Conservation (phyloP, 1,140 invertebrate genomes). For the Rhagoletis pomonella region DNA sequence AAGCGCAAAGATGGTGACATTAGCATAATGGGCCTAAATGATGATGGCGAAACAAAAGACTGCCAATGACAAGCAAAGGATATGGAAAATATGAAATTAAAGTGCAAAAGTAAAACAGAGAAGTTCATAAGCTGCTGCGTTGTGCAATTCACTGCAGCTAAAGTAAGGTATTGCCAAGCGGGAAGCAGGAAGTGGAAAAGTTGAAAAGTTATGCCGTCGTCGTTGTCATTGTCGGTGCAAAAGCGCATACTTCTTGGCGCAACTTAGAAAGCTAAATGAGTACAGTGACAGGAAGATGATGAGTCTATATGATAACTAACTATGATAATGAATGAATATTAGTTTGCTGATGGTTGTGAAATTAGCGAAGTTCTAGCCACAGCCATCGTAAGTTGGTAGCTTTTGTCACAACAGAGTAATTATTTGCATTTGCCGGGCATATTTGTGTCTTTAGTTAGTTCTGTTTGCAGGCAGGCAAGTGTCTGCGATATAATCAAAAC, state of each 20-base stretch:
- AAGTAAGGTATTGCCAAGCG: background rate
- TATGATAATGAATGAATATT: background rate
- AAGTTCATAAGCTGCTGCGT: background rate
- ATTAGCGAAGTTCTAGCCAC: slow-evolving; percentile 14
- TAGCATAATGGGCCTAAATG: slow-evolving; percentile 8
- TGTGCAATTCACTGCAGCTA: no score
- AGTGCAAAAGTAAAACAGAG: background rate
- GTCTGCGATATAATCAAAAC: no score
- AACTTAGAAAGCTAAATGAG: slow-evolving; percentile 24
- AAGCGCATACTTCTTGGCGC: background rate
- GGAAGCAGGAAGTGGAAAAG: slow-evolving; percentile 2
- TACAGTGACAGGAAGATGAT: slow-evolving; percentile 21
- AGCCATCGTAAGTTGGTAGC: background rate
- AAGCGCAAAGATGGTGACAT: slow-evolving; percentile 33
- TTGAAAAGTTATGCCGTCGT: slow-evolving; percentile 23
- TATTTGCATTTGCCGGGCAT: background rate
- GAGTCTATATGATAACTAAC: background rate
- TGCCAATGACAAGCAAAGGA: background rate
- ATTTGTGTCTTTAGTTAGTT: background rate
- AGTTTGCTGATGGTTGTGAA: background rate
- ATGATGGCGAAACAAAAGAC: slow-evolving; percentile 3
- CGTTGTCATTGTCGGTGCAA: background rate
- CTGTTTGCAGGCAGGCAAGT: no score
- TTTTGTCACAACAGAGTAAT: background rate
- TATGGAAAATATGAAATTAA: slow-evolving; percentile 31